Base-by-base conservation (phyloP, 2,113 vertebrate genomes). In the Aix galericulata region DNA sequence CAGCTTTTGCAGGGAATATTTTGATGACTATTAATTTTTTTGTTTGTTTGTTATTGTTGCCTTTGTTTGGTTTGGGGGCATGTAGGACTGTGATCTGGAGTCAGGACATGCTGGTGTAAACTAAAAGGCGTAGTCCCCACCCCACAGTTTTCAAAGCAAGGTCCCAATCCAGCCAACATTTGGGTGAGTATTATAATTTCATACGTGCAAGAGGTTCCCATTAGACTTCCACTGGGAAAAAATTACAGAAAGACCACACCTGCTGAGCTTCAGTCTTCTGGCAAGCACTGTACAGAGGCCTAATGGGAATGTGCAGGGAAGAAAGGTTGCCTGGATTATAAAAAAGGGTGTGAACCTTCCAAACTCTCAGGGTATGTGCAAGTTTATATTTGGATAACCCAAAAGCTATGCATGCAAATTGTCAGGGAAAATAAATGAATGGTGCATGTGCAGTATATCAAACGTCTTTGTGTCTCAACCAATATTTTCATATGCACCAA, bases 401-500 rank as follows among this genome's bases (percentile, higher is more conserved):
- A 67, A 83, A 42, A 91, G 36, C 55, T 84, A 82, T 86, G 88
- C 88, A 75, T 92, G 81, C 72, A 86, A 93, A 94, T 89, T 73
- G 67, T 82, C 82, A 81, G 42, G 50, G 46, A 94, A 85, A 93
- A 84, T 77, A 92, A 91, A 89, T 89, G 62, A 48, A 48, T 74
- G 74, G 68, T 85, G 58, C 76, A 89, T 80, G 71, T 77, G 32
- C 79, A 86, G 17, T 83, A 71, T 85, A 94, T 97, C 88, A 95
- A 95, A 89, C 32, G 5, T 89, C 68, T 46, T 53, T 32, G 32
- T 96, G 72, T 95, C 67, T 95, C 90, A 89, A 95, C 55, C 74
- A 86, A 25, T 92, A 83, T 94, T 96, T 96, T 95, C 77, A 93
- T 86, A 91, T 66, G 91, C 76, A 95, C 63, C 88, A 60, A 97